Evolutionary conservation across 1,140 invertebrate genomes (phyloP), one percentile per base, ranked within the genome.

Genomic region (Drosophila jambulina): DNA sequence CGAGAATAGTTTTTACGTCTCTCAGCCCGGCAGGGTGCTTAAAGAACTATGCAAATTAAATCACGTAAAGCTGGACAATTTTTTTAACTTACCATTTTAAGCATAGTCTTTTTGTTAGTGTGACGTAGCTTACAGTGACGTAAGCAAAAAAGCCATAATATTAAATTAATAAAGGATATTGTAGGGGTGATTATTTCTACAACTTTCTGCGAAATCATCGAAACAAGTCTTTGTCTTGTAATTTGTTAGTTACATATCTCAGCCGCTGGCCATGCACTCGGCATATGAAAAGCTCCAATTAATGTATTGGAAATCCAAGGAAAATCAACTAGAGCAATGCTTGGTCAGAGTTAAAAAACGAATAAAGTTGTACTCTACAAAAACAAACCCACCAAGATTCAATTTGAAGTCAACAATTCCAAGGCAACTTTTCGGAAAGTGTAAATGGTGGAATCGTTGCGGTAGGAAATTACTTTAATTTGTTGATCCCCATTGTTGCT

Each of bases 401-500:
- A 10, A 10, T 17, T 60, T 43, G 23, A 49, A 56, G 27, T 51
- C 60, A 54, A 25, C 65, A 76, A 75, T 70, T 62, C 15, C 19
- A 25, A 36, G n/a, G 40, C 27, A 43, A 72, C 68, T 51, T 54
- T 64, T 51, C 56, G 32, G 70, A 43, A 53, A 71, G 68, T 51
- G 59, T 61, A 80, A 77, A 56, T 34, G 69, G 75, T 78, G 75
- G 49, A 90, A 85, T 58, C 81, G 78, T 81, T 85, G 85, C 81
- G 85, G 84, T 90, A 88, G 81, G 78, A 88, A 88, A 88, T 88
- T 88, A 90, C 85, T 90, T 88, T 88, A 88, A 88, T 90, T 88
- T 88, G 78, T 78, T 87, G 83, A 64, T 87, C 76, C 80, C 78
- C 70, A 72, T 69, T 76, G 78, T 68, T 85, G 72, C 36, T 61